A percentile compares a stretch with the other conserved stretches of the same genome.
These are phyloP conservation scores for Chaetodon trifascialis DNA, from an alignment of 2,113 vertebrate species.

Conservation along the genomic window DNA sequence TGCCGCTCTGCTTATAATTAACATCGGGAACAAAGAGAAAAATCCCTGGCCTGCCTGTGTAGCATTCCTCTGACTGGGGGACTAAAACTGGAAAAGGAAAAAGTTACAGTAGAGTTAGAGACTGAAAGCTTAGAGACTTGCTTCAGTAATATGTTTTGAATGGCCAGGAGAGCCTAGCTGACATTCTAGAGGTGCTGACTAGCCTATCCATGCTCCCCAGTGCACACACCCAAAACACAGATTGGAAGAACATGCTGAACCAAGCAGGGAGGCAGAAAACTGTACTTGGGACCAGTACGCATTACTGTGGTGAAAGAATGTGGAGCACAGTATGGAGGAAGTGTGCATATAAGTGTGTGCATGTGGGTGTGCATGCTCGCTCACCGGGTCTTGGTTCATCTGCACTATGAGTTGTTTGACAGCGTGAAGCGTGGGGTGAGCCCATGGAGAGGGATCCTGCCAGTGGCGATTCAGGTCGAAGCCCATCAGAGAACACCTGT, in stretches of 20 bases:
- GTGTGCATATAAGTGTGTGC: conserved; percentile 15
- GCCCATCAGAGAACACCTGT: conserved; percentile 97
- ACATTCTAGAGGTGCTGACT: conserved; percentile 81
- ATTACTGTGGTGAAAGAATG: conserved; percentile 24
- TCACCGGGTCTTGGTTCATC: conserved; percentile 96
- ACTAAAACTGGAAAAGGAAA: conserved; percentile 50
- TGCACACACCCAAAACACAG: conserved; percentile 58
- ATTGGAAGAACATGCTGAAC: conserved; percentile 72
- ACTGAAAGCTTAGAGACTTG: conserved; percentile 59
- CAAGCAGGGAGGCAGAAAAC: conserved; percentile 69
- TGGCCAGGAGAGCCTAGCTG: conserved; percentile 74
- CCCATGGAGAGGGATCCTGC: conserved; percentile 97
- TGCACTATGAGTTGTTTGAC: conserved; percentile 96
- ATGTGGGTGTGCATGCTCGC: conserved; percentile 48
- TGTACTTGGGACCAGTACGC: conserved; percentile 37
- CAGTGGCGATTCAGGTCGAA: conserved; percentile 98
- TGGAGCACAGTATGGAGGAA: conserved; percentile 29
- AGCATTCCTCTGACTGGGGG: conserved; percentile 63
- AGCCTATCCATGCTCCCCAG: conserved; percentile 49
- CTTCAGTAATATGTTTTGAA: conserved; percentile 73
- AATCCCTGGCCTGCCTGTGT: conserved; percentile 56
- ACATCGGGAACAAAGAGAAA: conserved; percentile 82
- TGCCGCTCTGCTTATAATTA: conserved; percentile 85
- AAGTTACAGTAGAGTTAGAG: conserved; percentile 68
- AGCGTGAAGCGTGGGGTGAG: conserved; percentile 94